Percentiles rank a stretch among this genome's conserved stretches.
Evolutionary conservation across 2,888 invertebrate species (phyloP).

Genomic region (Thera obeliscata): DNA sequence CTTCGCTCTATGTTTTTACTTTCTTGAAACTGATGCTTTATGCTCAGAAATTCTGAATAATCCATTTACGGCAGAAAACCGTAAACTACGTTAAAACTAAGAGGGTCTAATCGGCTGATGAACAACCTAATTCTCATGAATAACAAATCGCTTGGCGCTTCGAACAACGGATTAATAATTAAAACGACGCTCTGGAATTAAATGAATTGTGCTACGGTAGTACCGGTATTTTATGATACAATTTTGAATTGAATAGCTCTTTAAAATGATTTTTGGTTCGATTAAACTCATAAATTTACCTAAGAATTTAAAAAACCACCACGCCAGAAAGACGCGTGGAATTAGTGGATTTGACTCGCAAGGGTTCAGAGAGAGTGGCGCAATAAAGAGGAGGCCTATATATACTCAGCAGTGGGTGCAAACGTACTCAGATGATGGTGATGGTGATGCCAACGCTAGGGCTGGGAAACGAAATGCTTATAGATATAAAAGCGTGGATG

Average conservation of each 20-base stretch:
- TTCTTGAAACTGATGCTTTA: neutral
- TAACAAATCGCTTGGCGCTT: conserved; percentile 25
- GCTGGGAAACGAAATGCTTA: too few species aligned
- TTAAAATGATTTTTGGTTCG: neutral
- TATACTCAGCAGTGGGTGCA: too few species aligned
- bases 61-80: conserved; percentile 26
- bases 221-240: neutral
- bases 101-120: conserved; percentile 31
- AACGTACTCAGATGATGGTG: too few species aligned
- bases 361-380: too few species aligned
- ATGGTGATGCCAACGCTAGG: too few species aligned
- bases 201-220: conserved; percentile 4
- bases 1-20: neutral
- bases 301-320: too few species aligned
- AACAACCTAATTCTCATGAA: conserved; percentile 32
- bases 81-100: conserved; percentile 31
- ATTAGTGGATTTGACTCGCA: too few species aligned
- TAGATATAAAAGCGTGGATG: too few species aligned
- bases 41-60: conserved; percentile 12
- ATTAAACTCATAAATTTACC: too few species aligned
- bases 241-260: neutral
- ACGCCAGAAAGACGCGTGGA: too few species aligned
- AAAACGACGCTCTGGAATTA: conserved; percentile 15
- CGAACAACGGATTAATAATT: conserved; percentile 23
- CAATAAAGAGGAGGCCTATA: too few species aligned